Evolutionary conservation across 2,888 invertebrate species (phyloP).

Genomic region (Scaptomyza cyrtandrae): DNA sequence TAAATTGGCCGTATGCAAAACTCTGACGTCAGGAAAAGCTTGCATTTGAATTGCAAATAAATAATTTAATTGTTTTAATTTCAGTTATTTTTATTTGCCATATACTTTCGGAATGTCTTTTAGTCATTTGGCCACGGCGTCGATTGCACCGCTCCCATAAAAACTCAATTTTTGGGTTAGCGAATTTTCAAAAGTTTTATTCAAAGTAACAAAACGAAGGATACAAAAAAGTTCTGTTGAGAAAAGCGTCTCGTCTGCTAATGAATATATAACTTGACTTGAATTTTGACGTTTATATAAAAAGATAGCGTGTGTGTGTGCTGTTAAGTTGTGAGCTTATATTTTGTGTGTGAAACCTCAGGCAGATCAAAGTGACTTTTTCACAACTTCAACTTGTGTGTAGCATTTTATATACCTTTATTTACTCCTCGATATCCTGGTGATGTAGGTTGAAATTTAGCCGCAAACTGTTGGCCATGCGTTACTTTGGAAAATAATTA

Average conservation of each 20-base stretch:
- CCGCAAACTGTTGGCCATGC: constrained; percentile 14
- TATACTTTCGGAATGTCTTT: constrained; percentile 2
- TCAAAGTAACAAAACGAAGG: neutral
- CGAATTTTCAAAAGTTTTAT: constrained; percentile 52
- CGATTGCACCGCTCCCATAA: constrained; percentile 17
- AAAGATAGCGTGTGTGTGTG: constrained; percentile 8
- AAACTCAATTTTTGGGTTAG: constrained; percentile 49
- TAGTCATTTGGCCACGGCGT: constrained; percentile 27
- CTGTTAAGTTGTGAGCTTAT: constrained; percentile 22
- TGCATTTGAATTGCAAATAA: constrained; percentile 56
- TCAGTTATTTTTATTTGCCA: constrained; percentile 36
- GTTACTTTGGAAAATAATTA: constrained; percentile 22
- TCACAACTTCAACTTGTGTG: constrained; percentile 11
- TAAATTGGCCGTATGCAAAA: constrained; percentile 25
- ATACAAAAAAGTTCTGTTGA: constrained; percentile 18
- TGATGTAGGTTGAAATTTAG: constrained; percentile 9
- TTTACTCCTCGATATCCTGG: constrained; percentile 5
- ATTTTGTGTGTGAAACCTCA: constrained; percentile 35
- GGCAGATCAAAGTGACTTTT: constrained; percentile 16
- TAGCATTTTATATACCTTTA: constrained; percentile 4
- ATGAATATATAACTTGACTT: constrained; percentile 55
- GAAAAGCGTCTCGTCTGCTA: constrained; percentile 21
- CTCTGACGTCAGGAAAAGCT: constrained; percentile 24
- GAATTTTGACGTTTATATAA: constrained; percentile 58
- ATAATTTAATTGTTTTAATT: constrained; percentile 74